Base-by-base conservation (phyloP, 1,140 invertebrate species). In the Pemphigus obesinymphae region DNA sequence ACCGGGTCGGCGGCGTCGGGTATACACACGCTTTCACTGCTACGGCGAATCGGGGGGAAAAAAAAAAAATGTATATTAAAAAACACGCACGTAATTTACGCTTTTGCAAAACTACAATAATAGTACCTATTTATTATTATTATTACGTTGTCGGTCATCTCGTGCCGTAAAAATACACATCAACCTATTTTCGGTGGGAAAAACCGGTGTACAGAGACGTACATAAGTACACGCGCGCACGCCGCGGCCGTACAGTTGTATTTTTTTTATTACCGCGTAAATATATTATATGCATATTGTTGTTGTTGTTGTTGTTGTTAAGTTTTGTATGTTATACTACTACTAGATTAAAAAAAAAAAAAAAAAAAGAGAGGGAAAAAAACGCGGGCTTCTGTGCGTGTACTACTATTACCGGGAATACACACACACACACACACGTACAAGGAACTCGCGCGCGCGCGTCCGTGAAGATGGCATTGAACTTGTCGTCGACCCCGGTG, bases 401-500 rank as follows among this genome's bases (percentile, higher is more conserved):
- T 23, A n/a, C 34, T 63, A 61, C n/a, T 68, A 55, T 23, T 55
- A 55, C 53, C 15, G n/a, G 23, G 23, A 26, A 20, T 26, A 55
- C 26, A 26, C 6, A 23, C 17, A 55, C 23, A 55, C 53, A 15
- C 29, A 5, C 55, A 31, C 55, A 31, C 55, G 17, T 23, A 61
- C 55, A 29, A 58, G 75, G 37, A 78, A 78, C 55, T 10, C 45
- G 72, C 72, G 48, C 73, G 75, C 76, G 76, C 76, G 55, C 55
- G 76, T 80, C 76, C 55, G 55, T 80, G 55, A 80, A 80, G 76
- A 80, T 80, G 76, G 76, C 76, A 80, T 80, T 80, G 76, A 80
- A 80, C 76, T 80, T 80, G 76, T 80, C 76, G 76, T 80, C 76
- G 76, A 80, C 76, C 76, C 76, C 76, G 76, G 55, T 61, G 55